Evolutionary conservation across 2,113 vertebrate genomes (phyloP).

Genomic region (Corythornis cristatus): DNA sequence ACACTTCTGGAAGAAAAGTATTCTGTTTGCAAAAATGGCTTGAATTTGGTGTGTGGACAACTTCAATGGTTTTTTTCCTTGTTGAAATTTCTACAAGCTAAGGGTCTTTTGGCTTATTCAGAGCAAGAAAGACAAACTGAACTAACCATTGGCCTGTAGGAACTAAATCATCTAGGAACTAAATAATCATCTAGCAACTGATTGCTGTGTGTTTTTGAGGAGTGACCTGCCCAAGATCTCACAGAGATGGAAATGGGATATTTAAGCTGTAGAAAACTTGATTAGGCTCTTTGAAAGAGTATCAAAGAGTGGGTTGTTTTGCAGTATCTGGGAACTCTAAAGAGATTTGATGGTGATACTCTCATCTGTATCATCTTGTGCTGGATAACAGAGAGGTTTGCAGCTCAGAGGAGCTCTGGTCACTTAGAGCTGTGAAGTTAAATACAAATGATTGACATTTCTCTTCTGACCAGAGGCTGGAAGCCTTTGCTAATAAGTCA

Average conservation of each 20-base stretch:
- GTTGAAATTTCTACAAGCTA: not conserved
- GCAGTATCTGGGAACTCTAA: not conserved
- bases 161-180: not conserved
- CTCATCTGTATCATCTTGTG: not conserved
- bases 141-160: not conserved
- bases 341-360: not conserved
- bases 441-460: not conserved
- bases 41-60: not conserved
- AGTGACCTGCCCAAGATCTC: not conserved
- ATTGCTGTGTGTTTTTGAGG: not conserved
- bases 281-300: not conserved
- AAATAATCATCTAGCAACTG: not conserved
- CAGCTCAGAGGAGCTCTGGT: not conserved
- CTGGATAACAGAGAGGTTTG: not conserved
- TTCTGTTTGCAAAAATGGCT: not conserved
- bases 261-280: not conserved
- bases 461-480: not conserved
- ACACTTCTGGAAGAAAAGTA: not conserved
- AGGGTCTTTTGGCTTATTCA: not conserved
- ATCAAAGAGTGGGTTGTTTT: not conserved
- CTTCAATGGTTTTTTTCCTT: not conserved
- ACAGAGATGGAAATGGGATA: not conserved
- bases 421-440: not conserved
- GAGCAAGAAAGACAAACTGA: not conserved
- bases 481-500: not conserved